phyloP scores from a whole-genome alignment of 2,888 invertebrate species.

The Entomobrya multifasciata region DNA sequence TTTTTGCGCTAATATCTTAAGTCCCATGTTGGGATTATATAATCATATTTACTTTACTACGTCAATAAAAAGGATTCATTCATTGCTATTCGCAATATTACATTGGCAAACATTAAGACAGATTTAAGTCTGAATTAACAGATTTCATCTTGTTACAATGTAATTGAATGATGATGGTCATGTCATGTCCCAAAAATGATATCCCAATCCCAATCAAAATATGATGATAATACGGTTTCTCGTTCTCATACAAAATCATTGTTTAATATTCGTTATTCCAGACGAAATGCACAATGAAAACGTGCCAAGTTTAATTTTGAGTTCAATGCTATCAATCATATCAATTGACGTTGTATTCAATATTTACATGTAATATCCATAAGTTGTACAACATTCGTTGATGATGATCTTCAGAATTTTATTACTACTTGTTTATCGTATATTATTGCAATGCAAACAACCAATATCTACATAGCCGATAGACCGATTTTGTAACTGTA shows the following conservation, averaged over 20 bases:
- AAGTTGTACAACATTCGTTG: background rate
- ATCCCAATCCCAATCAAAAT: too few relatives aligned
- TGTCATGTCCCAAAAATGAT: too few relatives aligned
- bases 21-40: conserved; percentile 8
- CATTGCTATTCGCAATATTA: too few relatives aligned
- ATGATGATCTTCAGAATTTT: background rate
- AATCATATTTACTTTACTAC: too few relatives aligned
- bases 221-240: too few relatives aligned
- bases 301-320: conserved; percentile 3
- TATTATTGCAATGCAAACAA: background rate
- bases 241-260: background rate
- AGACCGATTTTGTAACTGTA: background rate
- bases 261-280: background rate
- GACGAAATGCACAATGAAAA: background rate
- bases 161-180: conserved; percentile 9
- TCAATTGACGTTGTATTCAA: background rate
- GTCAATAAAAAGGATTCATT: too few relatives aligned
- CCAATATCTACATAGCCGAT: background rate
- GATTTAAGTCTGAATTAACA: too few relatives aligned
- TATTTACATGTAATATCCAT: background rate
- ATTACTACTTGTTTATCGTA: too few relatives aligned
- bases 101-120: too few relatives aligned
- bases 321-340: conserved; percentile 22
- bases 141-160: background rate
- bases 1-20: background rate